phyloP scores from a whole-genome alignment of 1,140 invertebrate species.

The Drosophila tristis region DNA sequence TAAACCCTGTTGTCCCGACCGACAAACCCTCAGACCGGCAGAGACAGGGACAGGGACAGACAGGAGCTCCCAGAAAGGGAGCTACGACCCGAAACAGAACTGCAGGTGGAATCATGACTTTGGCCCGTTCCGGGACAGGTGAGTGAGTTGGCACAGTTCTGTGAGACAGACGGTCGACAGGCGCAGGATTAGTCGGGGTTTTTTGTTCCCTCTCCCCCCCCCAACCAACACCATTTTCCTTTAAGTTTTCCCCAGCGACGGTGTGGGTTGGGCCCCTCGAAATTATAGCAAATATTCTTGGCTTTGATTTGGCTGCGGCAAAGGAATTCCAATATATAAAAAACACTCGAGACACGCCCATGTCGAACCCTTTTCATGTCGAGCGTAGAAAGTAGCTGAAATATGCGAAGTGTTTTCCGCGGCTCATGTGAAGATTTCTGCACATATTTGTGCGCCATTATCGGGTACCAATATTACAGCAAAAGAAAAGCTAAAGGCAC shows the following conservation, averaged over 20 bases:
- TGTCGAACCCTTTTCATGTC: constrained; percentile 80
- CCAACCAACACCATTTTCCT: constrained; percentile 26
- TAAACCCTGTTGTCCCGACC: constrained; percentile 54
- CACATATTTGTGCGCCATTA: constrained; percentile 38
- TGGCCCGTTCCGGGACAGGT: constrained; percentile 1
- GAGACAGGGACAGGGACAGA: background rate
- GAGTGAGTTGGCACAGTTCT: constrained; percentile 36
- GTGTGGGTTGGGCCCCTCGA: constrained; percentile 9
- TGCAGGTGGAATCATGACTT: too few species aligned
- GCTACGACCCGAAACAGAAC: too few species aligned
- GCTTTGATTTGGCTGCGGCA: constrained; percentile 37
- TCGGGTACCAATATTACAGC: constrained; percentile 17
- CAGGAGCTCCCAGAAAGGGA: too few species aligned
- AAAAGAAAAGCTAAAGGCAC: background rate
- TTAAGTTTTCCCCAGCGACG: constrained; percentile 35
- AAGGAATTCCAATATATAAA: constrained; percentile 57
- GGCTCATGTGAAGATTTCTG: constrained; percentile 15
- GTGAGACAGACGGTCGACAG: constrained; percentile 28
- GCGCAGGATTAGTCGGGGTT: constrained; percentile 32
- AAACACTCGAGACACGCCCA: constrained; percentile 37
- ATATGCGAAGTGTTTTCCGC: constrained; percentile 41
- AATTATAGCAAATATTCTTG: constrained; percentile 43
- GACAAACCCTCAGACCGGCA: constrained; percentile 44
- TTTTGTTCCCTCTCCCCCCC: background rate
- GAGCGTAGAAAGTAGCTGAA: constrained; percentile 36